Base-by-base conservation (phyloP, 2,797 vertebrate genomes). In the Myripristis jacobus region DNA sequence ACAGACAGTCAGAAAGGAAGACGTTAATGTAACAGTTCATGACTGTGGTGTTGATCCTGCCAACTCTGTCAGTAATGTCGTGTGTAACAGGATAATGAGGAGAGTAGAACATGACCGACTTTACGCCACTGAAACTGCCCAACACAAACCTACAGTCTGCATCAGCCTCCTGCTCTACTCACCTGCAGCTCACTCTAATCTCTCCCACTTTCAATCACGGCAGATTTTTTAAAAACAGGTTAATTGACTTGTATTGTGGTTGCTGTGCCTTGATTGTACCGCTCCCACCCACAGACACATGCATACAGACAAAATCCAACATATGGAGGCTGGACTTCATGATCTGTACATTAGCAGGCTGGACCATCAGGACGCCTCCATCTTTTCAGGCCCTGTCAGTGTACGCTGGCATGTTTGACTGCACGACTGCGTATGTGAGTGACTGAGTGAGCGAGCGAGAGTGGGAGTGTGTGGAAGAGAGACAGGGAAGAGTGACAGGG, bases 401-500 rank as follows among this genome's bases (percentile, higher is more conserved):
- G 29, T 73, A 53, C 58, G 52, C 25, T 44, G 73, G 61, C 55
- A 68, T 55, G 48, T 56, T 51, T 25, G 75, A 68, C 29, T 31
- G 29, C 29, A 31, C 8, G 29, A 31, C 29, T 31, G 29, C 5
- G 29, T 6, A 66, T 68, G 62, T 22, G 21, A 31, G 50, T 8
- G 24, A 63, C 58, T 81, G 46, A 65, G 61, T 77, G 66, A 73
- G 68, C 27, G 60, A 65, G 66, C 10, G 43, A 0, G 27, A 79
- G 66, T 36, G 70, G 31, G 69, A 73, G 84, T 68, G 75, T 73
- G 69, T 54, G 63, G 68, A 77, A 47, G 70, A 58, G 73, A 44
- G 73, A 47, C 44, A 3, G 63, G 70, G 70, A 13, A 2, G 88
- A 92, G 85, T 90, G 92, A 91, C 72, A 70, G 69, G 77, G 78